phyloP scores from a whole-genome alignment of 2,113 vertebrate species.

The Gorsachius goisagi region DNA sequence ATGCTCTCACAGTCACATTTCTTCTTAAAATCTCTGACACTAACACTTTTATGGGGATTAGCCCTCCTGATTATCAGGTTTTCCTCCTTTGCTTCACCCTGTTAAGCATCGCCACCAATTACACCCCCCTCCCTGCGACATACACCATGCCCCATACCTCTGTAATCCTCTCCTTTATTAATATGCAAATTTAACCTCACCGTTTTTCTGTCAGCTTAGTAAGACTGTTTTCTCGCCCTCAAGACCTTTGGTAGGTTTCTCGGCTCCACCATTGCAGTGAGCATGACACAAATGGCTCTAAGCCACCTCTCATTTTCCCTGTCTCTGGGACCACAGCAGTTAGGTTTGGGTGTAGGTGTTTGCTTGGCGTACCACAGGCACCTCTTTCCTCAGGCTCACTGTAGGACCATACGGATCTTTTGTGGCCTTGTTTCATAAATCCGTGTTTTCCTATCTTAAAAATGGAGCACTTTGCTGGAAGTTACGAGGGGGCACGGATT shows the following conservation, averaged over 20 bases:
- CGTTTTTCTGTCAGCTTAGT: not conserved
- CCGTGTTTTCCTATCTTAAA: not conserved
- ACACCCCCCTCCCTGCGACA: not conserved
- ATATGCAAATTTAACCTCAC: not conserved
- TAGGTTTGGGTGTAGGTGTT: not conserved
- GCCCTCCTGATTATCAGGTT: not conserved
- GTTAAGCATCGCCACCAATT: not conserved
- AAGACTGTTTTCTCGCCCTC: not conserved
- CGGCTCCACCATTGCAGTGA: not conserved
- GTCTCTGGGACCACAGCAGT: not conserved
- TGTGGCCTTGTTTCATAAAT: not conserved
- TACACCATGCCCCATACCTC: too few relatives aligned
- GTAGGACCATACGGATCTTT: not conserved
- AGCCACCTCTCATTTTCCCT: rapidly evolving
- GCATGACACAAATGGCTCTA: not conserved
- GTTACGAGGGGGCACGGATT: not conserved
- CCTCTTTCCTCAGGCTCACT: not conserved
- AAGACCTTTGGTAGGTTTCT: not conserved
- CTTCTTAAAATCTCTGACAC: not conserved
- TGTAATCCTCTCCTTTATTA: not conserved
- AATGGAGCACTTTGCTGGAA: not conserved
- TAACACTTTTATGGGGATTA: not conserved
- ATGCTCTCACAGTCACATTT: not conserved
- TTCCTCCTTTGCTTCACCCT: not conserved
- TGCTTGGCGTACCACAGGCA: not conserved